A percentile compares a stretch with the other conserved stretches of the same genome.
Evolutionary conservation across 2,113 vertebrate species (phyloP).

Genomic region (Heloderma charlesbogerti): DNA sequence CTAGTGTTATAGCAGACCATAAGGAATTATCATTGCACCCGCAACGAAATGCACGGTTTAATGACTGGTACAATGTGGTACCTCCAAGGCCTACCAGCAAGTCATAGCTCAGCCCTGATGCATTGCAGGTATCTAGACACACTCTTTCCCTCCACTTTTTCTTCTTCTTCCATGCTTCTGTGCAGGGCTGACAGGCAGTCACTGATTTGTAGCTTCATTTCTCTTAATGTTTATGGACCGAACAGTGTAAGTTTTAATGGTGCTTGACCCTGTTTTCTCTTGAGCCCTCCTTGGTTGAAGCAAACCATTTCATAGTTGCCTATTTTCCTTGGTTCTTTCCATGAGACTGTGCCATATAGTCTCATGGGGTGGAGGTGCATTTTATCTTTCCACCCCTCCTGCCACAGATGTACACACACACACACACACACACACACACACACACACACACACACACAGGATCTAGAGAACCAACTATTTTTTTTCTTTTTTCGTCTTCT

Average conservation of each 20-base stretch:
- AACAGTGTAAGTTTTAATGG: conserved; percentile 72
- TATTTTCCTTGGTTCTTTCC: conserved; percentile 25
- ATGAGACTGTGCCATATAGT: conserved; percentile 43
- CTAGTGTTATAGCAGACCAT: conserved; percentile 1
- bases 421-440: too few relatives aligned
- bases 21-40: conserved; percentile 39
- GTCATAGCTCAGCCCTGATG: not conserved
- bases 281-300: conserved; percentile 19
- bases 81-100: not conserved
- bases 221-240: conserved; percentile 62
- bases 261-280: conserved; percentile 71
- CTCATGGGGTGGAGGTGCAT: conserved; percentile 13
- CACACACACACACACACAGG: too few relatives aligned
- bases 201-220: conserved; percentile 42
- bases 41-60: not conserved
- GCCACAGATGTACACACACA: not conserved
- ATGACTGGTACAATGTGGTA: not conserved
- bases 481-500: not conserved
- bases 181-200: conserved; percentile 52
- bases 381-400: not conserved
- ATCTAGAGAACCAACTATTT: not conserved
- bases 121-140: not conserved
- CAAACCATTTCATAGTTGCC: not conserved
- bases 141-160: too few relatives aligned
- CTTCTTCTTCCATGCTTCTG: rapidly evolving